These are phyloP conservation scores for Falco concolor DNA, from an alignment of 2,797 vertebrate genomes.

Conservation along the genomic window DNA sequence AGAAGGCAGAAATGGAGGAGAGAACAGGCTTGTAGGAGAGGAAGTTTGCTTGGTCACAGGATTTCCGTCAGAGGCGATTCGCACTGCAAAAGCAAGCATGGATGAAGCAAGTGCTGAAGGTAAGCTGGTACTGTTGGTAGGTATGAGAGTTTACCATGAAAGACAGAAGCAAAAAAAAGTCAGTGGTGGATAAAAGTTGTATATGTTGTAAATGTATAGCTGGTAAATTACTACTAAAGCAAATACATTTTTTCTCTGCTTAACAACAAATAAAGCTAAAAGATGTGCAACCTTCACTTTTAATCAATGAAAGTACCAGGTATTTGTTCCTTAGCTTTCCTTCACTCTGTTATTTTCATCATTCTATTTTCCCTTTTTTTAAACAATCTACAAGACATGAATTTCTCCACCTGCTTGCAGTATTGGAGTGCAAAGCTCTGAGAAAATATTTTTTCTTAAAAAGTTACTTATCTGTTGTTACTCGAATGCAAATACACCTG, in stretches of 20 bases:
- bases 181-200: background rate
- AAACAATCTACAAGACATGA: background rate
- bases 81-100: background rate
- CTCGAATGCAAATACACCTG: background rate
- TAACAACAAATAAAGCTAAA: background rate
- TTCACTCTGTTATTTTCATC: background rate
- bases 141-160: background rate
- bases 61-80: constrained; percentile 17
- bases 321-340: background rate
- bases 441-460: background rate
- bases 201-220: background rate
- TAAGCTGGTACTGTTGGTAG: background rate
- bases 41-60: constrained; percentile 36
- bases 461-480: background rate
- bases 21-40: background rate
- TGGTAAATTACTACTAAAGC: background rate
- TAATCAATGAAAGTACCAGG: background rate
- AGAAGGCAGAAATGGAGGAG: constrained; percentile 13
- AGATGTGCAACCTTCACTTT: background rate
- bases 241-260: background rate
- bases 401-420: background rate
- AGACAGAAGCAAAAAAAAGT: background rate
- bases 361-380: background rate
- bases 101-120: background rate
- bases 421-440: background rate